Base-by-base conservation (phyloP, 2,797 vertebrate genomes). In the Pampus argenteus region DNA sequence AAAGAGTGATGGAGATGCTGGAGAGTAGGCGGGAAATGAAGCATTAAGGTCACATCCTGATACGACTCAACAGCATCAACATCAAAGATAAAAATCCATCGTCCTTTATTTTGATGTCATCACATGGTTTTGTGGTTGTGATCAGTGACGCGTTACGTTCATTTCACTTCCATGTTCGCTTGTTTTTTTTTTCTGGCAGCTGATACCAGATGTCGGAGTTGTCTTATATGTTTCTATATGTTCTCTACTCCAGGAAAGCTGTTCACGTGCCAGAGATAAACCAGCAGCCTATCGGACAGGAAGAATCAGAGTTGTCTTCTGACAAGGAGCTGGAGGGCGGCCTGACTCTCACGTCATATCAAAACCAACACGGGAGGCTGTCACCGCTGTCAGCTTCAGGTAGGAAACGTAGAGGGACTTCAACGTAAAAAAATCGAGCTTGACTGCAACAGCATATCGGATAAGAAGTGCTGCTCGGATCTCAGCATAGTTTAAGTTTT, bases 231-330 rank as follows among this genome's bases (percentile, higher is more conserved):
- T 51, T 29, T 62, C 0, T 13, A 14, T 78, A 3, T 67, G 9
- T 54, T 66, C 48, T 15, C 17, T 15, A 0, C 38, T 65, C 20
- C 70, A 95, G 94, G 79, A 79, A 77, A 78, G 92, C 91, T 4
- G 22, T 93, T 31, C 84, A 90, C 0, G 88, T 67, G 0, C 83
- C 88, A 17, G 91, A 90, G 22, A 66, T 17, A 7, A 51, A 45
- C 0, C 79, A 74, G 54, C 81, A 74, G 71, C 70, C 71, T 62
- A 88, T 87, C 74, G 93, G 90, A 63, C 93, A 89, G 66, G 93
- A 94, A 31, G 92, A 92, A 54, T 90, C 91, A 0, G 92, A 92
- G 38, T 56, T 90, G 22, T 29, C 68, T 9, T 68, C 56, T 48
- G 78, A 89, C 36, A 79, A 73, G 29, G 78, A 84, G 15, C 42